phyloP scores from a whole-genome alignment of 2,113 vertebrate species.

The Elephas maximus region DNA sequence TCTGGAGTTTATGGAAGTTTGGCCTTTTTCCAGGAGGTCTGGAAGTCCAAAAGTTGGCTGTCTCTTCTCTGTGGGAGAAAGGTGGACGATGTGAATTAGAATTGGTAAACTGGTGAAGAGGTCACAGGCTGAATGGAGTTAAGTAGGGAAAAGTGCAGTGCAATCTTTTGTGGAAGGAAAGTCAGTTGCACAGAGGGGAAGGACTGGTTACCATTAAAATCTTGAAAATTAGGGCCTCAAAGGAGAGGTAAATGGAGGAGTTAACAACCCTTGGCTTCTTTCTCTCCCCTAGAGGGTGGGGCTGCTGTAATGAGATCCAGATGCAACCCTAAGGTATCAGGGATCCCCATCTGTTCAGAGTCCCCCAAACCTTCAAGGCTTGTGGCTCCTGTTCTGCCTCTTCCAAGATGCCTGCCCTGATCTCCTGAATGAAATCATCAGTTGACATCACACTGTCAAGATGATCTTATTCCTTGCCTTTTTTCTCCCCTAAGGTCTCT shows the following conservation, averaged over 20 bases:
- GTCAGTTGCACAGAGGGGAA: constrained; percentile 62
- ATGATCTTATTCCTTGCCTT: constrained; percentile 10
- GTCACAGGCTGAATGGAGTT: constrained; percentile 58
- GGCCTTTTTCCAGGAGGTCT: constrained; percentile 78
- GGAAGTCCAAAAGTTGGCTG: constrained; percentile 58
- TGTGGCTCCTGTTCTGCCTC: not conserved
- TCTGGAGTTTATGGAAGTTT: constrained; percentile 82
- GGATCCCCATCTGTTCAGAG: constrained; percentile 8
- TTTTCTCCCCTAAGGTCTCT: not conserved
- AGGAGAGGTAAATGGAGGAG: constrained; percentile 59
- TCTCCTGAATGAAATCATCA: not conserved
- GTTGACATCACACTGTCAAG: constrained; percentile 30
- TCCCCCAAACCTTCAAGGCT: not conserved
- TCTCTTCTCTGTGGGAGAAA: constrained; percentile 76
- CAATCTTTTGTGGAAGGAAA: constrained; percentile 65
- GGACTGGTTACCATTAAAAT: constrained; percentile 78
- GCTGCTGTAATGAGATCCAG: constrained; percentile 69
- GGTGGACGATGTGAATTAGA: constrained; percentile 49
- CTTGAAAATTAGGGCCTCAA: constrained; percentile 64
- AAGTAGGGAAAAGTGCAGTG: constrained; percentile 56
- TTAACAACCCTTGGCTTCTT: constrained; percentile 48
- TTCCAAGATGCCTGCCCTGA: constrained; percentile 46
- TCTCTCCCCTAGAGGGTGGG: constrained; percentile 27
- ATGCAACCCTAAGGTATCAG: constrained; percentile 14
- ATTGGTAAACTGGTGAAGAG: constrained; percentile 70